phyloP scores from a whole-genome alignment of 2,797 vertebrate species.

The Chloroceryle inda region DNA sequence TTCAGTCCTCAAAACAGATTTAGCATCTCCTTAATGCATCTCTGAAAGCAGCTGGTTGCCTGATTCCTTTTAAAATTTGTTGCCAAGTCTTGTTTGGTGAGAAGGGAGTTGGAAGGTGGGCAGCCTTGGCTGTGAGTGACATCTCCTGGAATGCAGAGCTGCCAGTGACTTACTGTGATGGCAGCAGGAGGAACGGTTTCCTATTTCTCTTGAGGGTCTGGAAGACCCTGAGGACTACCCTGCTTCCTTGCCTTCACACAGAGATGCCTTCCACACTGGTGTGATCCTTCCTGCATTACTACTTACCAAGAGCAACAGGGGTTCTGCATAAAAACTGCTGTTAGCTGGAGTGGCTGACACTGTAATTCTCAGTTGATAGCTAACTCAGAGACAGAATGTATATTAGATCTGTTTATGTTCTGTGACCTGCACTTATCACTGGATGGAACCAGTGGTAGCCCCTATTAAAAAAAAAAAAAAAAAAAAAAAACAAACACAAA shows the following conservation, averaged over 20 bases:
- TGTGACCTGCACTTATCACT: neutral
- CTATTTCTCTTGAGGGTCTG: neutral
- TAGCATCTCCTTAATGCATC: neutral
- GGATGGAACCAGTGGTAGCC: neutral
- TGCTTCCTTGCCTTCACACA: neutral
- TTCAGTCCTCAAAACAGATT: neutral
- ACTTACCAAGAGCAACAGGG: neutral
- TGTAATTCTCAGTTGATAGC: neutral
- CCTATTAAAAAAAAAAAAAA: neutral
- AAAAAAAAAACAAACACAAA: neutral
- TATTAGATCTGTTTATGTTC: neutral
- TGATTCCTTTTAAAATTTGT: neutral
- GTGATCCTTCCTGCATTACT: neutral
- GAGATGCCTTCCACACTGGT: neutral
- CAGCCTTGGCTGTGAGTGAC: slow-evolving; percentile 3
- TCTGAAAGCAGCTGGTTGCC: neutral
- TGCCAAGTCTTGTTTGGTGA: neutral
- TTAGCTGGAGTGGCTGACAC: neutral
- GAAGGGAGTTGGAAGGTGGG: neutral
- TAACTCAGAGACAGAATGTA: neutral
- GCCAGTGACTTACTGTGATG: neutral
- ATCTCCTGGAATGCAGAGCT: neutral
- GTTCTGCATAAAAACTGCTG: neutral
- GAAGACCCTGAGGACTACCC: neutral
- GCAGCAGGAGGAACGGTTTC: neutral